Percentiles rank a stretch among this genome's conserved stretches.
These are phyloP conservation scores for Harpegnathos saltator DNA, from an alignment of 1,140 invertebrate species.

Conservation along the genomic window DNA sequence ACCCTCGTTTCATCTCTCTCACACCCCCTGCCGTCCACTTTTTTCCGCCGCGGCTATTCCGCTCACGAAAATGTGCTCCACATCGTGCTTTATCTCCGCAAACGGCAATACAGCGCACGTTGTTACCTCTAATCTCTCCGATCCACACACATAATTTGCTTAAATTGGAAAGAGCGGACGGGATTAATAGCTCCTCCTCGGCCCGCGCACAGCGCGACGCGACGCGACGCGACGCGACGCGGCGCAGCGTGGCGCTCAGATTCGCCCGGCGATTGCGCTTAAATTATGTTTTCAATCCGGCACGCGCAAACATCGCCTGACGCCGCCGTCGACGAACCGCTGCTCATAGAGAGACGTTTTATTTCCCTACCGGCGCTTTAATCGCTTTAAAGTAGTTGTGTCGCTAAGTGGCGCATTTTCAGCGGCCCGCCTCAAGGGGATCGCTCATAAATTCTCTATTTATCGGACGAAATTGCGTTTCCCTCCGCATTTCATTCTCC, in stretches of 20 bases:
- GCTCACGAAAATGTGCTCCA: slow-evolving; percentile 6
- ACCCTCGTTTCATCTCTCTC: slow-evolving; percentile 3
- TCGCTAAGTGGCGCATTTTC: neutral
- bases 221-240: neutral
- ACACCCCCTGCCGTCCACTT: neutral
- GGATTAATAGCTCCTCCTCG: slow-evolving; percentile 51
- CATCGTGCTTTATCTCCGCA: slow-evolving; percentile 53
- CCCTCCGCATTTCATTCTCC: too few relatives aligned
- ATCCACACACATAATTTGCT: slow-evolving; percentile 56
- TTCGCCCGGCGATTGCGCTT: slow-evolving; percentile 20
- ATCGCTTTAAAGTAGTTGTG: neutral
- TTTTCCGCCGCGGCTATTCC: slow-evolving; percentile 6
- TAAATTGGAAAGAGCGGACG: slow-evolving; percentile 34
- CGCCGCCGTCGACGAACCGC: neutral
- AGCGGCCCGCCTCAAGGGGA: too few relatives aligned
- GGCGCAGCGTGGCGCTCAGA: slow-evolving; percentile 21
- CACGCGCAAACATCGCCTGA: slow-evolving; percentile 10
- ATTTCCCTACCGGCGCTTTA: neutral
- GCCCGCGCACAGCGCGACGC: neutral
- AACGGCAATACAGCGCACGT: slow-evolving; percentile 54
- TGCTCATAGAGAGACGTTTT: slow-evolving; percentile 14
- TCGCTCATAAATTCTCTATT: neutral
- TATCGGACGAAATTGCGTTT: too few relatives aligned
- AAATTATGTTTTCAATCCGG: slow-evolving; percentile 34
- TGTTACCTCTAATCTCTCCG: slow-evolving; percentile 50